Evolutionary conservation across 92 coral and sea anemone species (phyloP), one percentile per base, ranked within the genome.

Genomic region (Palythoa heliodiscus): DNA sequence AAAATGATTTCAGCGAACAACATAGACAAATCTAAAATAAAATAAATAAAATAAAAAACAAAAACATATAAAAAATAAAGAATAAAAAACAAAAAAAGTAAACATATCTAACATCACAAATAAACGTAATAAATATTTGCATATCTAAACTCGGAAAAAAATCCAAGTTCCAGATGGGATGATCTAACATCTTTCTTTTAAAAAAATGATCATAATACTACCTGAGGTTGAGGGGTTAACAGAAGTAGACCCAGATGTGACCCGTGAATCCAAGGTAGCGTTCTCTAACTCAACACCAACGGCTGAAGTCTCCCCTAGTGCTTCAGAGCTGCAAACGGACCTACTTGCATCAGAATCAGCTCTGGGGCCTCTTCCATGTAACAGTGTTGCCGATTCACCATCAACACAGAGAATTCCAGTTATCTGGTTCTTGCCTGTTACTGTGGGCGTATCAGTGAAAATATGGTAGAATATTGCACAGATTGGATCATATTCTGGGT

Each of bases 401-500:
- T 91, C 93, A 17, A 93, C 98, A 64, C 98, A 95, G 13, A 97
- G 78, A 54, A 97, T 79, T 6, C 99, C 99, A 7, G 98, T 94
- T 7, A 92, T 71, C 38, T 76, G 80, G 64, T 85, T 87, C 20
- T 78, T 91, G 11, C 92, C 98, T 3, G 57, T 67, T 11, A 86
- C 76, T 47, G 88, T 87, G 1, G 85, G 88, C 29, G 98, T 93
- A 54, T 97, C 99, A 5, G 98, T 92, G 74, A 94, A 96, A 66
- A 89, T 87, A 86, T 91, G 93, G 84, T 97, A 97, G 72, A 97
- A 97, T 55, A 97, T 82, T 35, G 95, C 98, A 89, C 97, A 94
- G 82, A 97, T 97, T 3, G 97, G 92, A 74, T 97, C 99, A 78
- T 91, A 97, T 87, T 94, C 99, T 0, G 99, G 98, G 77, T 97